These are phyloP conservation scores for Bubo scandiacus DNA, from an alignment of 2,113 vertebrate genomes.

Conservation along the genomic window DNA sequence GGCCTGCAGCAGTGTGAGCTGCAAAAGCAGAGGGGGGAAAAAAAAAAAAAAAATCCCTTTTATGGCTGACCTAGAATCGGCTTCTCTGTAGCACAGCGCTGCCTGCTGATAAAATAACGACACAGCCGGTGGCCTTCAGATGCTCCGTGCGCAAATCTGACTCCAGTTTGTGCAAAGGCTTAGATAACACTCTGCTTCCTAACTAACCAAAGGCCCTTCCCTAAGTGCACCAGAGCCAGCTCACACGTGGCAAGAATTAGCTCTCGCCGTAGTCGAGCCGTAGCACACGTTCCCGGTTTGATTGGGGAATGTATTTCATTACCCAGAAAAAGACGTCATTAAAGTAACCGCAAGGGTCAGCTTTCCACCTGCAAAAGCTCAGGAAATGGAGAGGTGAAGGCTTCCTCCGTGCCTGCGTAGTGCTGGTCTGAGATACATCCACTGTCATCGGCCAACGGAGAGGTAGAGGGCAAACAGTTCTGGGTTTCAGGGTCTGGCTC, in stretches of 20 bases:
- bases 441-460: background rate
- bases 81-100: slow-evolving; percentile 66
- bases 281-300: background rate
- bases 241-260: background rate
- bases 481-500: too few relatives aligned
- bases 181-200: background rate
- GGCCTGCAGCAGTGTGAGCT: background rate
- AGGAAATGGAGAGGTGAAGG: background rate
- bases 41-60: slow-evolving; percentile 8
- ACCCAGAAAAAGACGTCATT: background rate
- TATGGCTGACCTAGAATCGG: slow-evolving; percentile 64
- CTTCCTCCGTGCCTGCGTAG: accelerated
- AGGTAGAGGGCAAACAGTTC: background rate
- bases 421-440: background rate
- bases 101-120: slow-evolving; percentile 58
- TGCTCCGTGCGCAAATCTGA: background rate
- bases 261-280: background rate
- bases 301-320: background rate
- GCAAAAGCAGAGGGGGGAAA: background rate
- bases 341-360: background rate
- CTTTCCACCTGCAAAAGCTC: background rate
- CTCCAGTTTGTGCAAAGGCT: background rate
- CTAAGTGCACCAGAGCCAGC: background rate
- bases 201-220: background rate
- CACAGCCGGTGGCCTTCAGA: slow-evolving; percentile 46